phyloP scores from a whole-genome alignment of 2,797 vertebrate genomes.

The Fratercula arctica region DNA sequence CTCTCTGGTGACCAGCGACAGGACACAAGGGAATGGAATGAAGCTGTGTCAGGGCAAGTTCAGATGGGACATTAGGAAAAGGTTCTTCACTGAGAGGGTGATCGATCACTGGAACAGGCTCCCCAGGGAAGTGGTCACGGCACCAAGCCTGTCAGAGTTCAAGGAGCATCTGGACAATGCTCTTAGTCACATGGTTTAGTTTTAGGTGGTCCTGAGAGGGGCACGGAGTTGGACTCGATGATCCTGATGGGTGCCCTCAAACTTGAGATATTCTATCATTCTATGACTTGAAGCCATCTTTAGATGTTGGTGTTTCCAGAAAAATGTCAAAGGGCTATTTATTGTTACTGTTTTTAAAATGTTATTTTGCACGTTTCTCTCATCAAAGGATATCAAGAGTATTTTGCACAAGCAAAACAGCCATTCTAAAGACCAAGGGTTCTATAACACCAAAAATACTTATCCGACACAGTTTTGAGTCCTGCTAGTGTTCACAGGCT shows the following conservation, averaged over 20 bases:
- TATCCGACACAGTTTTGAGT: not conserved
- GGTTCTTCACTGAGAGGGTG: not conserved
- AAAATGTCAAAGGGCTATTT: not conserved
- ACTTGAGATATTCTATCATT: not conserved
- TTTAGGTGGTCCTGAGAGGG: not conserved
- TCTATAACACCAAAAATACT: not conserved
- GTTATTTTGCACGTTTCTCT: not conserved
- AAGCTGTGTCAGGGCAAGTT: not conserved
- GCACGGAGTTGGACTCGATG: not conserved
- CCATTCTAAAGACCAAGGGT: not conserved
- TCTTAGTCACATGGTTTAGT: not conserved
- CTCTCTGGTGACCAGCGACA: not conserved
- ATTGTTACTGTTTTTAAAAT: not conserved
- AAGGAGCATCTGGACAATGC: rapidly evolving
- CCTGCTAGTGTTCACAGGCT: not conserved
- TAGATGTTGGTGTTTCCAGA: not conserved
- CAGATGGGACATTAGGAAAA: not conserved
- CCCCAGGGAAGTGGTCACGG: not conserved
- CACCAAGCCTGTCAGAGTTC: not conserved
- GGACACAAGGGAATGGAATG: not conserved
- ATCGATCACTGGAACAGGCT: too few relatives aligned
- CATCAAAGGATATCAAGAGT: not conserved
- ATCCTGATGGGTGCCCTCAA: not conserved
- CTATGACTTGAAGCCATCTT: not conserved
- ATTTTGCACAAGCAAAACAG: not conserved